These are phyloP conservation scores for Peribatodes rhomboidaria DNA, from an alignment of 2,888 invertebrate genomes.

Conservation along the genomic window DNA sequence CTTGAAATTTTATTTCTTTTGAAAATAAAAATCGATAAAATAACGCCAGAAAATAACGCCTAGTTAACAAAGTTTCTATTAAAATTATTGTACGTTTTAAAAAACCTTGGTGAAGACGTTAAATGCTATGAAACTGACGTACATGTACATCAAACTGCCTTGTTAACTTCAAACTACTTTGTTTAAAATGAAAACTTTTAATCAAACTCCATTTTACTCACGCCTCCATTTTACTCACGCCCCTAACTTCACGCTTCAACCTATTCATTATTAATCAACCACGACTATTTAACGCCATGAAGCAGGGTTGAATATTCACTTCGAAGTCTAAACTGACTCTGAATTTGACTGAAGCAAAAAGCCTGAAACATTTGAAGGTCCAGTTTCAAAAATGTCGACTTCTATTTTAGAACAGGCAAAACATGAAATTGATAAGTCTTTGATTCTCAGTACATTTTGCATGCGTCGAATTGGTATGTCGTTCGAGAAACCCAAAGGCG, in stretches of 20 bases:
- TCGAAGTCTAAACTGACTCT: too few relatives aligned
- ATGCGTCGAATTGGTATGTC: constrained; percentile 75
- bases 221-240: constrained; percentile 58
- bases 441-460: constrained; percentile 68
- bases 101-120: constrained; percentile 36
- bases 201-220: constrained; percentile 50
- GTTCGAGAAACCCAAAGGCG: constrained; percentile 61
- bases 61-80: too few relatives aligned
- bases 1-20: too few relatives aligned
- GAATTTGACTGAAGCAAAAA: background rate
- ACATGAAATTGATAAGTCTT: constrained; percentile 71
- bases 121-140: constrained; percentile 43
- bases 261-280: constrained; percentile 26
- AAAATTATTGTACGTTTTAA: background rate
- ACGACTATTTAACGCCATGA: constrained; percentile 19
- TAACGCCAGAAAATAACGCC: background rate
- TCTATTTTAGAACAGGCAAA: constrained; percentile 62
- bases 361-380: background rate
- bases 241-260: constrained; percentile 47
- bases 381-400: constrained; percentile 58
- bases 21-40: background rate
- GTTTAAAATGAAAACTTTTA: too few relatives aligned
- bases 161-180: constrained; percentile 35
- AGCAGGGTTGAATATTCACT: constrained; percentile 11
- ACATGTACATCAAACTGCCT: constrained; percentile 28